Percentiles rank a stretch among this genome's conserved stretches.
These are phyloP conservation scores for Oscheius myriophilus DNA, from an alignment of 2,888 invertebrate species.

Conservation along the genomic window DNA sequence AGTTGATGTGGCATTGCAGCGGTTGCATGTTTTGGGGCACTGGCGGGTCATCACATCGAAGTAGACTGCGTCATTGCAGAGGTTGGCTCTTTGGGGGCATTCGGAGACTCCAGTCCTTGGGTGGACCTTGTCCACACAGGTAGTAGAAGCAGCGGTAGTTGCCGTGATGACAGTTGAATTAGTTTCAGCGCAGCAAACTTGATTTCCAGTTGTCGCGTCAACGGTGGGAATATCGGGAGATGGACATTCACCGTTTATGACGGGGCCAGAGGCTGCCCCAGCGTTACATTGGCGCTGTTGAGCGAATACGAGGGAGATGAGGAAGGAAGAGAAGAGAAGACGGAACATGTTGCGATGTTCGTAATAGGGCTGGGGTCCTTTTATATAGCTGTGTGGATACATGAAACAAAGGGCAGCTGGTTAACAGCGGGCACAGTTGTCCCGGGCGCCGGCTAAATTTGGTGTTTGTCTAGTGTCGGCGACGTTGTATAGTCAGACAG, in stretches of 20 bases:
- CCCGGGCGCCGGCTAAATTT: too few relatives aligned
- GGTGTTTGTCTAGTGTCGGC: too few relatives aligned
- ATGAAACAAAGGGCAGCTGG: too few relatives aligned
- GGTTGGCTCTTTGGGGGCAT: constrained; percentile 1
- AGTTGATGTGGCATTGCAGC: neutral
- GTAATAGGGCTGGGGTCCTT: too few relatives aligned
- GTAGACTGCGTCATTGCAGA: constrained; percentile 11
- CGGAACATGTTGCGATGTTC: too few relatives aligned
- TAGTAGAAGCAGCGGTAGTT: neutral
- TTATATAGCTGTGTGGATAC: too few relatives aligned
- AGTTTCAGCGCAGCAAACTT: neutral
- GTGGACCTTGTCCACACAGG: neutral
- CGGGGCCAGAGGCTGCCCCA: too few relatives aligned
- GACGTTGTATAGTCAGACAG: too few relatives aligned
- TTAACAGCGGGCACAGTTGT: too few relatives aligned
- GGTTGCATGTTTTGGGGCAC: constrained; percentile 10
- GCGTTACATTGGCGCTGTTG: neutral
- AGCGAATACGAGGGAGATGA: neutral
- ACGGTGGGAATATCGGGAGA: too few relatives aligned
- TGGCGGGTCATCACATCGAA: constrained; percentile 8
- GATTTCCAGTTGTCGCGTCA: too few relatives aligned
- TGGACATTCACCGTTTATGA: too few relatives aligned
- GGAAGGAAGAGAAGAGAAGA: neutral
- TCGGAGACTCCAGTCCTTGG: neutral
- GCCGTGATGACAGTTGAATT: neutral